Conservation (phyloP, 2,113 vertebrate species). For the Bombycilla garrulus region DNA sequence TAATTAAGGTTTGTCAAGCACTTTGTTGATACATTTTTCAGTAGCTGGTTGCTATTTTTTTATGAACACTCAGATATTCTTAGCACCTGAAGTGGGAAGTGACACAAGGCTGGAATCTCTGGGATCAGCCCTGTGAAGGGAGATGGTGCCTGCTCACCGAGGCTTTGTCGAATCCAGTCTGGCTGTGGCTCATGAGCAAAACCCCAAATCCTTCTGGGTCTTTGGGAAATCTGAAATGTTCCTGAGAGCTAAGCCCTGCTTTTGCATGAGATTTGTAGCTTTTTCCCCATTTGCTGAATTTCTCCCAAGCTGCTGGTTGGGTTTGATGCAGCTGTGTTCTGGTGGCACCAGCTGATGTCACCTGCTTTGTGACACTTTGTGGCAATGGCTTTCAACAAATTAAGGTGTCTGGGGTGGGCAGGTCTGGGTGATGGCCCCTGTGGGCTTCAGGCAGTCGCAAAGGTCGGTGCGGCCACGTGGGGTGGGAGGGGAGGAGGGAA, state of each 20-base stretch:
- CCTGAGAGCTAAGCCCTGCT: neutral
- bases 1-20: neutral
- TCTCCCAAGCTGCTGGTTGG: accelerated
- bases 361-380: neutral
- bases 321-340: neutral
- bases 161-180: neutral
- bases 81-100: constrained; percentile 22
- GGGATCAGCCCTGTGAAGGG: neutral
- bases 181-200: neutral
- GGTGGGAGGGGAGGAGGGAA: neutral
- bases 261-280: neutral
- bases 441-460: accelerated
- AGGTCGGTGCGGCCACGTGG: accelerated
- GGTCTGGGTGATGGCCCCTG: neutral
- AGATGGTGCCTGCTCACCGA: accelerated
- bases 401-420: neutral
- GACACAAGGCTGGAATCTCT: constrained; percentile 9
- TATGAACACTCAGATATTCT: neutral
- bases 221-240: neutral
- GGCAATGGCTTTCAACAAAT: neutral
- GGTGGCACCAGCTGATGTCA: neutral
- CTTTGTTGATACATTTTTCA: constrained; percentile 11
- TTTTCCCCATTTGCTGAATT: neutral
- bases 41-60: constrained; percentile 23
- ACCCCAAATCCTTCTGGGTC: neutral